Evolutionary conservation across 30 jellyfish, hydroid and myxozoan species (phyloP).

Genomic region (Chrysaora quinquecirrha): DNA sequence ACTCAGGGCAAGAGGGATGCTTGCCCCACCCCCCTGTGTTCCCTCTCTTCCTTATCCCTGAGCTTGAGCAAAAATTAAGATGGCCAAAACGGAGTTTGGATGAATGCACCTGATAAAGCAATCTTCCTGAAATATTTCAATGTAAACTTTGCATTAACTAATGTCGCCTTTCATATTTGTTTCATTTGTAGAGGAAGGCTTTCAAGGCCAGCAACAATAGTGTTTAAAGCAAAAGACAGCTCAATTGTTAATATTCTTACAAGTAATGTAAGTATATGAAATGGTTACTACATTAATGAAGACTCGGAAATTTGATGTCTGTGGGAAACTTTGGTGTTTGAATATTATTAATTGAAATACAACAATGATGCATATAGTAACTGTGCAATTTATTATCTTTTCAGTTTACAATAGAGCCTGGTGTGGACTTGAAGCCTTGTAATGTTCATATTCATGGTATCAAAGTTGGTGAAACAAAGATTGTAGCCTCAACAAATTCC

Average conservation of each 20-base stretch:
- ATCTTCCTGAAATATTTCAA: too few species aligned
- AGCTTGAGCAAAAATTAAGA: too few species aligned
- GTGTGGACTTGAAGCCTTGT: conserved; percentile 24
- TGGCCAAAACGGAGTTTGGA: too few species aligned
- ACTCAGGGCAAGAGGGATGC: too few species aligned
- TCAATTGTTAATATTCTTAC: not conserved
- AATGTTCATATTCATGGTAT: conserved; percentile 54
- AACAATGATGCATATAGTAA: not conserved
- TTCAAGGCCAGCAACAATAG: not conserved
- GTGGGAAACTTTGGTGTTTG: too few species aligned
- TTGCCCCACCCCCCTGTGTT: too few species aligned
- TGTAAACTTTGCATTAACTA: too few species aligned
- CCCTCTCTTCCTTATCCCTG: too few species aligned
- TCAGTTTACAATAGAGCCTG: conserved; percentile 40
- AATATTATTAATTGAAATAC: not conserved
- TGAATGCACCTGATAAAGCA: too few species aligned
- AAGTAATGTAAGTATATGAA: not conserved
- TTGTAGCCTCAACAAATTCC: conserved; percentile 47
- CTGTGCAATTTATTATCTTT: not conserved
- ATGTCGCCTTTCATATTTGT: too few species aligned
- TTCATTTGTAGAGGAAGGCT: not conserved
- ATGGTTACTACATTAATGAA: not conserved
- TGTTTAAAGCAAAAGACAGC: not conserved
- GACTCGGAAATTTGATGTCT: not conserved
- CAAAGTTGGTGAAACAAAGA: conserved; percentile 51